Percentiles rank a stretch among this genome's conserved stretches.
phyloP scores from a whole-genome alignment of 2,797 vertebrate genomes.

The Simalia tracyae region DNA sequence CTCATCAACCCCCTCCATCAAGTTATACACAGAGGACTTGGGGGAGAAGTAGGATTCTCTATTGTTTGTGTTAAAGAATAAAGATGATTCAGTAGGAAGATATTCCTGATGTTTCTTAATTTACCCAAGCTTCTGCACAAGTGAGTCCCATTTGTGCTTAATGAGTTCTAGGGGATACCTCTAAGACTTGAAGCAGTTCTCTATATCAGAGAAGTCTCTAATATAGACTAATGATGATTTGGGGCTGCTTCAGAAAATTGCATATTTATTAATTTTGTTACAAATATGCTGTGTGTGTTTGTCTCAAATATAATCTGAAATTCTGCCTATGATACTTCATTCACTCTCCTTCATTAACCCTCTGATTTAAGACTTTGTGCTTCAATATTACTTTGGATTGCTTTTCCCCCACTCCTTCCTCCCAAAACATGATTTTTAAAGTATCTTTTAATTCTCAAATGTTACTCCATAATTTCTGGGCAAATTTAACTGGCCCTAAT shows the following conservation, averaged over 20 bases:
- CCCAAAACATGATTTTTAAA: neutral
- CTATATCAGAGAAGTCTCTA: neutral
- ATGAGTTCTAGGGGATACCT: neutral
- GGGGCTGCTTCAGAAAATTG: neutral
- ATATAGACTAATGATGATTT: neutral
- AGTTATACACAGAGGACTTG: neutral
- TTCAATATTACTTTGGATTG: neutral
- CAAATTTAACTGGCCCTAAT: neutral
- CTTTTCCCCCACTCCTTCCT: neutral
- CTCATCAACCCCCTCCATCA: neutral
- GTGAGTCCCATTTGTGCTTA: neutral
- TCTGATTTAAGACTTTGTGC: neutral
- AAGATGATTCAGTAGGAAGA: neutral
- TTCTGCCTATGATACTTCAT: neutral
- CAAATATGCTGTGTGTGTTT: neutral
- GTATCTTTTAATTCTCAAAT: neutral
- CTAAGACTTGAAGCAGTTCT: neutral
- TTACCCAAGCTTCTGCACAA: neutral
- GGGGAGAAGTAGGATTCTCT: neutral
- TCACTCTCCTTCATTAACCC: neutral
- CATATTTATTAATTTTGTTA: neutral
- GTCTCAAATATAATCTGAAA: neutral
- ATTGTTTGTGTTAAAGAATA: neutral
- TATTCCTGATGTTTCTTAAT: neutral
- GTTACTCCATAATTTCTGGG: neutral